Evolutionary conservation across 2,113 vertebrate genomes (phyloP).

Genomic region (Catagonus wagneri): DNA sequence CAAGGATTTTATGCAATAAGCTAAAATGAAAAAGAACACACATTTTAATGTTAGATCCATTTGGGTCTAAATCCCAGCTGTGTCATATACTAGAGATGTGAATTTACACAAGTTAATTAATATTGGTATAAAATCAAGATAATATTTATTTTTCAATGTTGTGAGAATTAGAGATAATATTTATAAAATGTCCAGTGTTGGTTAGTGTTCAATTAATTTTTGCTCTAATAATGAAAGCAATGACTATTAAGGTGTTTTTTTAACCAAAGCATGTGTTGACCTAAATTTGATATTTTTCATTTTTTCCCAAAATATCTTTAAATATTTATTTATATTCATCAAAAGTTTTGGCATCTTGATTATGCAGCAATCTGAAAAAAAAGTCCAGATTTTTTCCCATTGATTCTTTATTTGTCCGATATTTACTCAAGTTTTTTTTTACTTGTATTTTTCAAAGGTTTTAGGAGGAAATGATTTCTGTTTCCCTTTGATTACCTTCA

Average conservation of each 20-base stretch:
- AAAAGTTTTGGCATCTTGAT: background rate
- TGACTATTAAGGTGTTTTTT: conserved; percentile 17
- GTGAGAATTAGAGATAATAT: background rate
- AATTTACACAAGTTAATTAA: background rate
- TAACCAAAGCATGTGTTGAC: background rate
- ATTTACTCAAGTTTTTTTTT: background rate
- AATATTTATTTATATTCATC: background rate
- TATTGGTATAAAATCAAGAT: background rate
- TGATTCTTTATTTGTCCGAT: background rate
- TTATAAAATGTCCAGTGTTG: background rate
- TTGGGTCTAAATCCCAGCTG: background rate
- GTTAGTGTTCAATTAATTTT: conserved; percentile 12
- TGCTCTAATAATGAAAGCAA: background rate
- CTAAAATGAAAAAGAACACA: background rate
- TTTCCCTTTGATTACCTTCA: background rate
- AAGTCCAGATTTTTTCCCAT: background rate
- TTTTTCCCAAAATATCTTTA: background rate
- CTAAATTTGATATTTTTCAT: background rate
- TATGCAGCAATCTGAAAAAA: background rate
- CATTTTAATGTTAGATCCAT: background rate
- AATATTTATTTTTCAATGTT: background rate
- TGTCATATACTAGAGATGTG: background rate
- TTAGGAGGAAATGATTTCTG: background rate
- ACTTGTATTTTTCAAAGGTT: background rate
- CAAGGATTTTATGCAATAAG: background rate